Percentiles rank a stretch among this genome's conserved stretches.
phyloP scores from a whole-genome alignment of 2,888 invertebrate species.

The Macaria liturata region DNA sequence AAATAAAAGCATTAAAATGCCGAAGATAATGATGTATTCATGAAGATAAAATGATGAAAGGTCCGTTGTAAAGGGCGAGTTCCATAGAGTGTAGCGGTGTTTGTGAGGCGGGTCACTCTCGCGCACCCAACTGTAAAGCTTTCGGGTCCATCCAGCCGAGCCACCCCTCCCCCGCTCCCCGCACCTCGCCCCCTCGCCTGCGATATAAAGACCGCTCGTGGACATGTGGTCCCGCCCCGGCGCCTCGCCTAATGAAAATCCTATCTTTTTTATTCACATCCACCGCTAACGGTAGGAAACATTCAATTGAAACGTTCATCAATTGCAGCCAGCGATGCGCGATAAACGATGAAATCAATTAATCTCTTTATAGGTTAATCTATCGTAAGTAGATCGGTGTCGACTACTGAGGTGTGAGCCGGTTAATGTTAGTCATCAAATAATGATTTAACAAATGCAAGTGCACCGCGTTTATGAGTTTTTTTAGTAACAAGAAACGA shows the following conservation, averaged over 20 bases:
- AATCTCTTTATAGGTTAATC: too few species aligned
- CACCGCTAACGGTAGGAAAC: conserved; percentile 54
- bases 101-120: conserved; percentile 81
- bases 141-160: conserved; percentile 75
- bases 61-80: conserved; percentile 52
- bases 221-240: conserved; percentile 75
- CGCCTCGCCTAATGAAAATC: conserved; percentile 81
- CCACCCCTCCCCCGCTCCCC: conserved; percentile 44
- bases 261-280: conserved; percentile 69
- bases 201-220: conserved; percentile 55
- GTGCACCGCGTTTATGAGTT: too few species aligned
- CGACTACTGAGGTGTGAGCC: too few species aligned
- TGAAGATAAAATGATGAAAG: conserved; percentile 49
- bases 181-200: conserved; percentile 32
- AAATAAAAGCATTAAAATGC: conserved; percentile 19
- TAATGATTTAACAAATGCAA: too few species aligned
- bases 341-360: too few species aligned
- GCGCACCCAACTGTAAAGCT: conserved; percentile 82
- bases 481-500: too few species aligned
- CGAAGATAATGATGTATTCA: conserved; percentile 39
- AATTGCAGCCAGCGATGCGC: too few species aligned
- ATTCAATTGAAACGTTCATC: conserved; percentile 47
- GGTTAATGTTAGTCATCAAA: too few species aligned
- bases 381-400: too few species aligned
- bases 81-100: conserved; percentile 70